Conservation (phyloP, 2,888 invertebrate genomes). For the Eumerus sabulonum region DNA sequence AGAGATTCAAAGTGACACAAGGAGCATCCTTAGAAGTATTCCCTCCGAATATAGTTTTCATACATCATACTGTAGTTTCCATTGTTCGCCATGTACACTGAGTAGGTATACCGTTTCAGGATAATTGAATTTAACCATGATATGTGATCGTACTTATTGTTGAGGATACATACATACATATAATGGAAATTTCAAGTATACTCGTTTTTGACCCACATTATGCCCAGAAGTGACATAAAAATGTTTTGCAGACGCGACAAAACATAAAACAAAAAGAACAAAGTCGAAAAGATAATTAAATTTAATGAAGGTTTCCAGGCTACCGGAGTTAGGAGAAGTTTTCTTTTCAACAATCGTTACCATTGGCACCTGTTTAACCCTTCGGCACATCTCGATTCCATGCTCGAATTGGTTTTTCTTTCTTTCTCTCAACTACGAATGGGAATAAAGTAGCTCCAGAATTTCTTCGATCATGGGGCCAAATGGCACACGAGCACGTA, state of each 20-base stretch:
- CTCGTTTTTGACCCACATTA: background rate
- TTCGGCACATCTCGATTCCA: conserved; percentile 12
- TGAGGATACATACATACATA: too few relatives aligned
- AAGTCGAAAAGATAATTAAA: conserved; percentile 47
- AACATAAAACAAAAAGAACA: background rate
- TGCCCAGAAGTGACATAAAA: background rate
- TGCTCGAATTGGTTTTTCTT: conserved; percentile 15
- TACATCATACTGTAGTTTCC: too few relatives aligned
- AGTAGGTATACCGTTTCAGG: too few relatives aligned
- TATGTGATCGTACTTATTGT: background rate
- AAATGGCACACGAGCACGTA: conserved; percentile 38
- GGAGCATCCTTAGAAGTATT: too few relatives aligned
- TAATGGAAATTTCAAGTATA: background rate
- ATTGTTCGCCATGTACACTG: too few relatives aligned
- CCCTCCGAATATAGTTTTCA: too few relatives aligned
- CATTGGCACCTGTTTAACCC: conserved; percentile 8
- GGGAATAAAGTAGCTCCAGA: too few relatives aligned
- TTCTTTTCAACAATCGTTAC: conserved; percentile 21
- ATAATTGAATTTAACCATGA: too few relatives aligned
- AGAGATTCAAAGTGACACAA: conserved; percentile 7
- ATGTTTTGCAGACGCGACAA: too few relatives aligned
- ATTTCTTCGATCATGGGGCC: background rate
- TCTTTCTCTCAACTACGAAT: background rate
- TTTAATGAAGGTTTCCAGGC: conserved; percentile 41
- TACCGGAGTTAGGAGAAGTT: conserved; percentile 1